Evolutionary conservation across 2,797 vertebrate genomes (phyloP).

Genomic region (Myripristis murdjan): DNA sequence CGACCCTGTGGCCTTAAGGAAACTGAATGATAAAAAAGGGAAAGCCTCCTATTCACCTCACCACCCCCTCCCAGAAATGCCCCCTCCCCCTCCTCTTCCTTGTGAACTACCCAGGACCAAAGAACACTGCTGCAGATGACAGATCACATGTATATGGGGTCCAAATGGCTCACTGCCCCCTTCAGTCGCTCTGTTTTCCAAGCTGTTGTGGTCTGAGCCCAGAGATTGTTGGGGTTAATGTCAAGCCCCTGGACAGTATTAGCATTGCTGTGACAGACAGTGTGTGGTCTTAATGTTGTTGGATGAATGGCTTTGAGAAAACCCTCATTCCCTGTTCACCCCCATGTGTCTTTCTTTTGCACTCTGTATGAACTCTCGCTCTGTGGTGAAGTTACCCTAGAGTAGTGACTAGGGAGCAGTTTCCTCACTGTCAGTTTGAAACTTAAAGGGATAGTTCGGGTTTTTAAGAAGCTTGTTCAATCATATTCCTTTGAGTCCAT

Average conservation of each 20-base stretch:
- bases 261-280: constrained; percentile 38
- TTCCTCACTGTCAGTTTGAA: constrained; percentile 15
- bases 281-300: constrained; percentile 37
- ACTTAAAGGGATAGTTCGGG: constrained; percentile 26
- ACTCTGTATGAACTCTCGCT: constrained; percentile 63
- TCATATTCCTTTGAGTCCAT: constrained; percentile 32
- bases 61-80: neutral
- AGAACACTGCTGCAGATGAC: constrained; percentile 59
- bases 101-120: constrained; percentile 51
- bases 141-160: constrained; percentile 38
- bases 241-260: constrained; percentile 48
- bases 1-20: constrained; percentile 93
- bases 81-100: constrained; percentile 27
- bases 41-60: constrained; percentile 7
- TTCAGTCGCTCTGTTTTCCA: constrained; percentile 34
- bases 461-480: constrained; percentile 14
- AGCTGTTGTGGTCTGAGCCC: constrained; percentile 37
- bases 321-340: constrained; percentile 35
- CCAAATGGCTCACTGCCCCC: constrained; percentile 25
- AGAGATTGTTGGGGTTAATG: constrained; percentile 52
- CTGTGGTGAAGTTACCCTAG: constrained; percentile 41
- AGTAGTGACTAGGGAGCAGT: constrained; percentile 20
- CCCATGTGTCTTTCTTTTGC: constrained; percentile 55
- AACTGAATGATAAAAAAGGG: constrained; percentile 72
- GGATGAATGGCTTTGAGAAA: constrained; percentile 43